phyloP scores from a whole-genome alignment of 2,113 vertebrate genomes.

The Callipepla squamata region DNA sequence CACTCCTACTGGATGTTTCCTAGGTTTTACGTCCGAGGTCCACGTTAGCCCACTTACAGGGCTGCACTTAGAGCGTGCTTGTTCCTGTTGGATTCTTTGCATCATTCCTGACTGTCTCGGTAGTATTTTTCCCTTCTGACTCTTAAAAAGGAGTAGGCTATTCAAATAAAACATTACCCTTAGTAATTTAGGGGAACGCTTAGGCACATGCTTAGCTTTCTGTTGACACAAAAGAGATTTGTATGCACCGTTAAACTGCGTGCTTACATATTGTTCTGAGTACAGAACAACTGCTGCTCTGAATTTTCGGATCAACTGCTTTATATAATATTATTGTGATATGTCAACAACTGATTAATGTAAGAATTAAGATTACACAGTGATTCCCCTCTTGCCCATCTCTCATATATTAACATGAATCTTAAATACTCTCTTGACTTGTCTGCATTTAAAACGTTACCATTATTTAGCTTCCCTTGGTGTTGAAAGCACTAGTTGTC shows the following conservation, averaged over 20 bases:
- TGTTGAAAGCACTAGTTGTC: neutral
- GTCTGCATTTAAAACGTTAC: neutral
- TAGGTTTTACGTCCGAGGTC: neutral
- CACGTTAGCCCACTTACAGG: neutral
- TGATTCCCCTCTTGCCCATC: fast-evolving
- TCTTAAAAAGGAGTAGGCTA: neutral
- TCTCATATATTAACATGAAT: neutral
- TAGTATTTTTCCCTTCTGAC: neutral
- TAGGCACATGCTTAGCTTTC: neutral
- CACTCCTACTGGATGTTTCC: conserved; percentile 31
- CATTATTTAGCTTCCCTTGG: neutral
- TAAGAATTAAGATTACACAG: neutral
- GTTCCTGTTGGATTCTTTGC: neutral
- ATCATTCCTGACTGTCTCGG: neutral
- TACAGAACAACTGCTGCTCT: neutral
- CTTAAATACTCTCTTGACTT: neutral
- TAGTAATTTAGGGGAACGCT: neutral
- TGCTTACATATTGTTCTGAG: neutral
- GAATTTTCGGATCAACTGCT: neutral
- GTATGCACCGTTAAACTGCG: neutral
- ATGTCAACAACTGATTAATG: neutral
- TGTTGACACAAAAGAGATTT: neutral
- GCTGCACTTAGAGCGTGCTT: neutral
- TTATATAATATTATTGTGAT: neutral
- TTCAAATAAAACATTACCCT: neutral